Percentiles rank a stretch among this genome's conserved stretches.
phyloP scores from a whole-genome alignment of 2,113 vertebrate genomes.

The Calyptommatus sinebrachiatus region DNA sequence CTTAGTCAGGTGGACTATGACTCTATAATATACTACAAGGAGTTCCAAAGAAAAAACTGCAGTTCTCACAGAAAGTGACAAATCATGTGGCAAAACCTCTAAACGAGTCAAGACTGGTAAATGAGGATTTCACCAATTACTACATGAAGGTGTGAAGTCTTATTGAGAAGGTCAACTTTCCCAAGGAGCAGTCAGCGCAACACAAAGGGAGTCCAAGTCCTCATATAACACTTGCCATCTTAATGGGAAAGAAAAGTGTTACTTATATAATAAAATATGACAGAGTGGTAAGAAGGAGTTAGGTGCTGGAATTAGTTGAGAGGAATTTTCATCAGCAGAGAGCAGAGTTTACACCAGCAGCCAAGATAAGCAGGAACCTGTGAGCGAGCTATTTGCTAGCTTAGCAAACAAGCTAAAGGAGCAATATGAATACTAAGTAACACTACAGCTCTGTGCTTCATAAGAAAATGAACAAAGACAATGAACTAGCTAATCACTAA shows the following conservation, averaged over 20 bases:
- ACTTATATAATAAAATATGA: neutral
- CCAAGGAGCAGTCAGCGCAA: neutral
- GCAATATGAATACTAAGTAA: neutral
- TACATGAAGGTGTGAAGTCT: neutral
- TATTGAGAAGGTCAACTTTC: neutral
- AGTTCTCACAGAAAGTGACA: constrained; percentile 10
- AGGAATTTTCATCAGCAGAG: neutral
- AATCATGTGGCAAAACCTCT: constrained; percentile 4
- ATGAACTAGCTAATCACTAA: neutral
- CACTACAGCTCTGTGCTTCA: neutral
- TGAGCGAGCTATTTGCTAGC: neutral
- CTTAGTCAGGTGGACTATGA: constrained; percentile 20
- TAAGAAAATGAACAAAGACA: neutral
- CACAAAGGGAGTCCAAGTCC: neutral
- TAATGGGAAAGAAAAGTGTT: neutral
- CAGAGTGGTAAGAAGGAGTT: neutral
- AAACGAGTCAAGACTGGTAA: constrained; percentile 6
- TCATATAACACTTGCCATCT: neutral
- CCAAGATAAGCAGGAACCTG: neutral
- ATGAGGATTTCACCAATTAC: neutral
- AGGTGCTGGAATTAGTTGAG: neutral
- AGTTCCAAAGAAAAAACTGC: neutral
- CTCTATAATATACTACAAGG: constrained; percentile 2
- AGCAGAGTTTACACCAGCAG: neutral
- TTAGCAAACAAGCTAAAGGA: neutral